These are phyloP conservation scores for Brachyhypopomus gauderio DNA, from an alignment of 2,113 vertebrate species.

Conservation along the genomic window DNA sequence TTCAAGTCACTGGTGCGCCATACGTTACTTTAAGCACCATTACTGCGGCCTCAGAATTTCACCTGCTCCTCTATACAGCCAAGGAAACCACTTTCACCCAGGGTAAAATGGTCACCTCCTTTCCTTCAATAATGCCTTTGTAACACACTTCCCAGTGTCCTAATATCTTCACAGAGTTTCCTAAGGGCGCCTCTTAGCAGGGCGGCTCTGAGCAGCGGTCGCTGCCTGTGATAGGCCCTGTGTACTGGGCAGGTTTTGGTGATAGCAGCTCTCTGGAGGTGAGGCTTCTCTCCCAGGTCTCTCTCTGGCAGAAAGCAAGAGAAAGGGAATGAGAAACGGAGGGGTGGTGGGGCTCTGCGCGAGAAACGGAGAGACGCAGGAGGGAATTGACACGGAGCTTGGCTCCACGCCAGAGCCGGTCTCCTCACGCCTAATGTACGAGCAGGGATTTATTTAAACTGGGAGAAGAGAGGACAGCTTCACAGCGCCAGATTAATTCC, in stretches of 20 bases:
- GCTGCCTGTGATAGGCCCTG: constrained; percentile 69
- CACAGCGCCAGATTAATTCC: constrained; percentile 98
- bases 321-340: constrained; percentile 70
- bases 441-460: constrained; percentile 94
- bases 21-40: neutral
- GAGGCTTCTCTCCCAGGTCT: constrained; percentile 72
- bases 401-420: constrained; percentile 80
- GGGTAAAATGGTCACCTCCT: constrained; percentile 64
- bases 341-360: constrained; percentile 61
- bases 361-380: constrained; percentile 71
- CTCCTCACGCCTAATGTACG: constrained; percentile 83
- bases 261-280: constrained; percentile 78
- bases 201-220: constrained; percentile 73
- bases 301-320: constrained; percentile 74
- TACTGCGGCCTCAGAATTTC: constrained; percentile 21
- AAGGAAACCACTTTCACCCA: constrained; percentile 48
- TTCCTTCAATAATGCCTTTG: constrained; percentile 69
- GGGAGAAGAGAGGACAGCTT: constrained; percentile 93
- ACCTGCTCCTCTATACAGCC: constrained; percentile 33
- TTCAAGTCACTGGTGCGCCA: neutral
- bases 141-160: constrained; percentile 71
- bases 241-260: constrained; percentile 76
- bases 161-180: constrained; percentile 78
- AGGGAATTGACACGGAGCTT: constrained; percentile 79
- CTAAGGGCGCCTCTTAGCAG: constrained; percentile 71